Evolutionary conservation across 1,140 invertebrate species (phyloP).

Genomic region (Sminthurinus signatus): DNA sequence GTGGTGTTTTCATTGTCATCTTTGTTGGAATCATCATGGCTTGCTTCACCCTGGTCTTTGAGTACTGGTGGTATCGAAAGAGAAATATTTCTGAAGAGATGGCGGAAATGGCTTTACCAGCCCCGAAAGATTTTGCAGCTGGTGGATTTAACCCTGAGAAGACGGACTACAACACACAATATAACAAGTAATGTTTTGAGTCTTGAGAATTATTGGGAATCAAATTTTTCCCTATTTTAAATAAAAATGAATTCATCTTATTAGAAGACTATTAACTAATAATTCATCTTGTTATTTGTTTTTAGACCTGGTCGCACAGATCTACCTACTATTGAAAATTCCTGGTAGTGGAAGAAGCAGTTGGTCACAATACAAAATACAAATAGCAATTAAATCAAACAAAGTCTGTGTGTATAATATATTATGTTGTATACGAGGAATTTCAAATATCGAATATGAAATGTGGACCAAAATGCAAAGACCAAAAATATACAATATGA

Average conservation of each 20-base stretch:
- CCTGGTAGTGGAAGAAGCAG: conserved; percentile 37
- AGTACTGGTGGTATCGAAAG: conserved; percentile 83
- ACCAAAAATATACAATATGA: too few relatives aligned
- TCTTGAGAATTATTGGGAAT: not conserved
- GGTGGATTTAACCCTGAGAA: conserved; percentile 28
- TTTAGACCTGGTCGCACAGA: conserved; percentile 22
- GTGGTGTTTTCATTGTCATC: conserved; percentile 94
- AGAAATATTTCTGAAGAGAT: conserved; percentile 40
- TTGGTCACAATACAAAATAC: too few relatives aligned
- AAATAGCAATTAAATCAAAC: too few relatives aligned
- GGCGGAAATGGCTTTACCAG: conserved; percentile 41
- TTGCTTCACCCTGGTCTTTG: conserved; percentile 81
- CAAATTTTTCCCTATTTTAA: not conserved
- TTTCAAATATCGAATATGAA: too few relatives aligned
- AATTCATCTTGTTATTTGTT: not conserved
- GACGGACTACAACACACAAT: conserved; percentile 42
- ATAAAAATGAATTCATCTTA: not conserved
- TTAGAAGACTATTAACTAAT: not conserved
- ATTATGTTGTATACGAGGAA: too few relatives aligned
- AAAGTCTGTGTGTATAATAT: too few relatives aligned
- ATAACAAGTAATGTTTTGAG: conserved; percentile 39
- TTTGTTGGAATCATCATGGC: conserved; percentile 88
- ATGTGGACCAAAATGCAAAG: too few relatives aligned
- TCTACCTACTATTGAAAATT: conserved; percentile 40
- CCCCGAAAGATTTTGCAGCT: conserved; percentile 33